Conservation (phyloP, 2,113 vertebrate genomes). For the Nerophis ophidion region DNA sequence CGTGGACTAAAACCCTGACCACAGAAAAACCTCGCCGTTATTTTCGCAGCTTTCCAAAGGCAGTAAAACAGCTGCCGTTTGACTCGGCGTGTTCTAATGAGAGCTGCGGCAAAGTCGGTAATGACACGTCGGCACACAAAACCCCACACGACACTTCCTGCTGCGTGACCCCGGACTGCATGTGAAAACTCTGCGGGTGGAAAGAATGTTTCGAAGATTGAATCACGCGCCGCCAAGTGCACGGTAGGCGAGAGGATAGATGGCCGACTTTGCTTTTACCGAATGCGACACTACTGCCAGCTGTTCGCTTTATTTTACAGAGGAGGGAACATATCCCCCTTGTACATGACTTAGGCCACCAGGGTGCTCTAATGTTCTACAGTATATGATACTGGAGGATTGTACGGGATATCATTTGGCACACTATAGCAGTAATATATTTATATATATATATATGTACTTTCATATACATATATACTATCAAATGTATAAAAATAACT, state of each 20-base stretch:
- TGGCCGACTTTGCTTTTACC: slow-evolving; percentile 50
- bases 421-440: too few relatives aligned
- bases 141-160: slow-evolving; percentile 43
- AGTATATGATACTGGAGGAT: neutral
- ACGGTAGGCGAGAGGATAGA: slow-evolving; percentile 23
- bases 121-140: slow-evolving; percentile 51
- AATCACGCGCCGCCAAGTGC: slow-evolving; percentile 43
- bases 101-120: slow-evolving; percentile 55
- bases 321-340: slow-evolving; percentile 10
- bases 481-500: too few relatives aligned
- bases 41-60: slow-evolving; percentile 60
- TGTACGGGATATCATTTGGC: too few relatives aligned
- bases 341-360: slow-evolving; percentile 5
- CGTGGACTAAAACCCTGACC: slow-evolving; percentile 33
- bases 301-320: slow-evolving; percentile 22
- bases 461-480: too few relatives aligned
- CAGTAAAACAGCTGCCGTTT: slow-evolving; percentile 52
- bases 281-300: slow-evolving; percentile 29
- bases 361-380: neutral
- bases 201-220: slow-evolving; percentile 37
- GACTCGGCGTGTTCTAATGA: slow-evolving; percentile 61
- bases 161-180: slow-evolving; percentile 41
- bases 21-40: slow-evolving; percentile 40
- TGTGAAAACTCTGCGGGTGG: slow-evolving; percentile 39
- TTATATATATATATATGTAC: too few relatives aligned